These are phyloP conservation scores for Pseudopipra pipra DNA, from an alignment of 2,113 vertebrate genomes.

Conservation along the genomic window DNA sequence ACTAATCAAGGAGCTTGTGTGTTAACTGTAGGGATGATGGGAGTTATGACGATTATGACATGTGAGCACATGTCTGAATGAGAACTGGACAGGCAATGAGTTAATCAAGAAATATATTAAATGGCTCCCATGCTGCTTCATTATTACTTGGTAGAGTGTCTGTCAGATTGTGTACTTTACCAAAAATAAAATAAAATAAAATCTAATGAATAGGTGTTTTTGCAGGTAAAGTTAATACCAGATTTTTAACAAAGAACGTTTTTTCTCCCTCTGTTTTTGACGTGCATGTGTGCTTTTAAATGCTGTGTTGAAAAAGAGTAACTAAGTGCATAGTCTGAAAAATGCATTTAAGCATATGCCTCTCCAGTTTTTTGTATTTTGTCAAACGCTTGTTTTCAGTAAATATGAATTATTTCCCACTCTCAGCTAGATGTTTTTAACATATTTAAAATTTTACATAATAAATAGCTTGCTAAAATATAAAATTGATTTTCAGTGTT, in stretches of 20 bases:
- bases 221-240: conserved; percentile 3
- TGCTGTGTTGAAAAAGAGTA: background rate
- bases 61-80: conserved; percentile 92
- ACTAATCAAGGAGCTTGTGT: conserved; percentile 90
- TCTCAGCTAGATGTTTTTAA: background rate
- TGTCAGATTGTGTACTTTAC: conserved; percentile 75
- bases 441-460: background rate
- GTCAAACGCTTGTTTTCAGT: background rate
- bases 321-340: background rate
- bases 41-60: conserved; percentile 96
- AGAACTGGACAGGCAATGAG: conserved; percentile 93
- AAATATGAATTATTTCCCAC: background rate
- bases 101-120: conserved; percentile 94
- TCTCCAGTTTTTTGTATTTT: background rate
- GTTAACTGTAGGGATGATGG: conserved; percentile 82
- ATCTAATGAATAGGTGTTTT: background rate
- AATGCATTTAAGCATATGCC: background rate
- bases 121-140: conserved; percentile 88
- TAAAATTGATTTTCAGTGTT: background rate
- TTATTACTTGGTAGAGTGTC: conserved; percentile 78
- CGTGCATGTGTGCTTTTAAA: background rate
- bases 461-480: background rate
- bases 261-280: background rate
- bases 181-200: conserved; percentile 10
- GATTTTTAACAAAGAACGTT: background rate